A percentile compares a stretch with the other conserved stretches of the same genome.
Conservation (phyloP, 2,888 invertebrate species). For the Drosophila kambysellisi region DNA sequence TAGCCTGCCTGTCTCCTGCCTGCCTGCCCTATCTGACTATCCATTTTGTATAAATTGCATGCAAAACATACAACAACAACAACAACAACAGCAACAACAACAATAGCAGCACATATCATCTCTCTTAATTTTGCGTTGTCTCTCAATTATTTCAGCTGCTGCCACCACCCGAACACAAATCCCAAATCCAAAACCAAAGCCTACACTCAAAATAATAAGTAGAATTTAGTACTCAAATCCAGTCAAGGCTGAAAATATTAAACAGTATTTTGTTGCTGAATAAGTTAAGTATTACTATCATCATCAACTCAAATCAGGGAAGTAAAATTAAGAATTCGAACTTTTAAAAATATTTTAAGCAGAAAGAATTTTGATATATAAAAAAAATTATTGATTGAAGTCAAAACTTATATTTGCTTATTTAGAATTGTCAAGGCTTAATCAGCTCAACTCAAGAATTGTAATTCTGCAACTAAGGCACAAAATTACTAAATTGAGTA, state of each 20-base stretch:
- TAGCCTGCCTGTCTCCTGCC: not conserved
- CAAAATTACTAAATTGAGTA: not conserved
- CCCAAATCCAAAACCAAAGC: slow-evolving; percentile 34
- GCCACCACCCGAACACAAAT: slow-evolving; percentile 27
- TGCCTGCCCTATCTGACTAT: slow-evolving; percentile 3
- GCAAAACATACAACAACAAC: slow-evolving; percentile 46
- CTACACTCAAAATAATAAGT: slow-evolving; percentile 5
- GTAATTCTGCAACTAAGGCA: too few species aligned
- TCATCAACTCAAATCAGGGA: too few species aligned
- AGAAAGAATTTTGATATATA: too few species aligned
- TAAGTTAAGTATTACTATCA: not conserved
- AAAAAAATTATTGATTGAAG: too few species aligned
- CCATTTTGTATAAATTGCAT: slow-evolving; percentile 55
- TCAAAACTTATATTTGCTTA: too few species aligned
- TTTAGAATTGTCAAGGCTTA: not conserved
- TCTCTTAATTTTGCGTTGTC: slow-evolving; percentile 77
- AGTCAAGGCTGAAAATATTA: not conserved
- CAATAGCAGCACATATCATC: slow-evolving; percentile 51
- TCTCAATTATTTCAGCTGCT: slow-evolving; percentile 84
- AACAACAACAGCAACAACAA: slow-evolving; percentile 37
- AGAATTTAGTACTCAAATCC: not conserved
- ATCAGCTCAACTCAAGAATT: too few species aligned
- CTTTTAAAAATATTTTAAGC: too few species aligned
- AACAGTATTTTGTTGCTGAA: not conserved
- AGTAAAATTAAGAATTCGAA: too few species aligned